phyloP scores from a whole-genome alignment of 2,113 vertebrate species.

The Microtus richardsoni region DNA sequence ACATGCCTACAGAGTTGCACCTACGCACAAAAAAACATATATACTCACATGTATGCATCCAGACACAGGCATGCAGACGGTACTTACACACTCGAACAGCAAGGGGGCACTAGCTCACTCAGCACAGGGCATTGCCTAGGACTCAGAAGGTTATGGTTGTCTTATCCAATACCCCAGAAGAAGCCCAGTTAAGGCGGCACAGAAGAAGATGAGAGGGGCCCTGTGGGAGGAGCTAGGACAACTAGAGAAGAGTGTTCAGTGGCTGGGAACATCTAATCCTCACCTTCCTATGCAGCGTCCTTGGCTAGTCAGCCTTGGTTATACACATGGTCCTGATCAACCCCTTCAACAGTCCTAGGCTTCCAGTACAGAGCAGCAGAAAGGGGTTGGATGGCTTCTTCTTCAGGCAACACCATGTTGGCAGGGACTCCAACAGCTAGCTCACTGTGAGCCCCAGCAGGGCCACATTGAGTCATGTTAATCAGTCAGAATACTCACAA shows the following conservation, averaged over 20 bases:
- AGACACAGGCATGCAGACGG: neutral
- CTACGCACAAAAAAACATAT: no score
- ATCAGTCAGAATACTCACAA: conserved; percentile 18
- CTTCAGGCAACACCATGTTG: neutral
- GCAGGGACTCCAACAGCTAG: neutral
- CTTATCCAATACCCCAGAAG: neutral
- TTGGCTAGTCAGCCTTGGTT: neutral
- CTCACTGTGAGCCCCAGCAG: conserved; percentile 48
- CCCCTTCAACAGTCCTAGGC: no score
- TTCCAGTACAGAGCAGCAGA: neutral
- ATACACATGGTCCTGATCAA: neutral
- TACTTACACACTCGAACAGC: neutral
- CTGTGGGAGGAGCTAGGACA: no score
- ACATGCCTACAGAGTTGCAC: neutral
- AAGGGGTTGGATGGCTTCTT: neutral
- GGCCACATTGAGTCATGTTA: neutral
- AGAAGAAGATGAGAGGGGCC: neutral
- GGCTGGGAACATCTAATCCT: neutral
- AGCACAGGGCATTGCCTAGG: neutral
- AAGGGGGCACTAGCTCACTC: neutral
- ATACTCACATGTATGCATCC: neutral
- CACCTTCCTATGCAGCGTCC: neutral
- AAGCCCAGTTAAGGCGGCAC: neutral
- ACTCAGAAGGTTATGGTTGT: neutral
- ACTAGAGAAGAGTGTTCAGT: no score